A percentile compares a stretch with the other conserved stretches of the same genome.
These are phyloP conservation scores for Copidosoma floridanum DNA, from an alignment of 1,140 invertebrate genomes.

Conservation along the genomic window DNA sequence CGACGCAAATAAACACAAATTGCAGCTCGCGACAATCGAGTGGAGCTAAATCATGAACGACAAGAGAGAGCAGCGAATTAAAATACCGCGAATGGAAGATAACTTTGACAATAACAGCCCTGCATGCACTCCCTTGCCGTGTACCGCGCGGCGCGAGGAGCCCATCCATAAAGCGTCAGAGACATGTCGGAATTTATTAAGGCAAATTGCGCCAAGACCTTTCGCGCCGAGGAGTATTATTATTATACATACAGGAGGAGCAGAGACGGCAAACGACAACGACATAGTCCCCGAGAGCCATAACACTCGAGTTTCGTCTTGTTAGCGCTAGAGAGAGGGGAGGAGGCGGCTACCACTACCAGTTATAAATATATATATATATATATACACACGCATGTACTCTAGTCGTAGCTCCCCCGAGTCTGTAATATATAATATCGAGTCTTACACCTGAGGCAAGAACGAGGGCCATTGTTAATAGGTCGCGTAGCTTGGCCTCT, in stretches of 20 bases:
- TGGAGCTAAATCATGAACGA: no score
- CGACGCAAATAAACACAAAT: no score
- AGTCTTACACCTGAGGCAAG: no score
- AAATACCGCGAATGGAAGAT: no score
- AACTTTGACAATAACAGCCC: no score
- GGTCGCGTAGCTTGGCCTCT: background rate
- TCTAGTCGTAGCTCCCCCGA: background rate
- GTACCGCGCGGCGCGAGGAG: no score
- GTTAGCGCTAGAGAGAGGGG: background rate
- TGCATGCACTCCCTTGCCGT: no score
- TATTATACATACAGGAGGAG: background rate
- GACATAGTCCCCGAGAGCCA: background rate
- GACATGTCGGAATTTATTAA: constrained; percentile 1
- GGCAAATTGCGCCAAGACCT: background rate
- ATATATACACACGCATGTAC: background rate
- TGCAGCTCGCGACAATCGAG: no score
- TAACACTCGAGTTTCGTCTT: constrained; percentile 16
- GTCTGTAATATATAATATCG: background rate
- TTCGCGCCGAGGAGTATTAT: background rate
- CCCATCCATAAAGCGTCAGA: background rate
- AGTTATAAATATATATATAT: background rate
- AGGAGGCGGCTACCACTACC: background rate
- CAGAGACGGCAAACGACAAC: no score
- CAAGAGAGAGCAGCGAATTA: no score
- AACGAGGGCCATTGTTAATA: constrained; percentile 2